Conservation (phyloP, 2,797 vertebrate genomes). For the Myotis findleyi region DNA sequence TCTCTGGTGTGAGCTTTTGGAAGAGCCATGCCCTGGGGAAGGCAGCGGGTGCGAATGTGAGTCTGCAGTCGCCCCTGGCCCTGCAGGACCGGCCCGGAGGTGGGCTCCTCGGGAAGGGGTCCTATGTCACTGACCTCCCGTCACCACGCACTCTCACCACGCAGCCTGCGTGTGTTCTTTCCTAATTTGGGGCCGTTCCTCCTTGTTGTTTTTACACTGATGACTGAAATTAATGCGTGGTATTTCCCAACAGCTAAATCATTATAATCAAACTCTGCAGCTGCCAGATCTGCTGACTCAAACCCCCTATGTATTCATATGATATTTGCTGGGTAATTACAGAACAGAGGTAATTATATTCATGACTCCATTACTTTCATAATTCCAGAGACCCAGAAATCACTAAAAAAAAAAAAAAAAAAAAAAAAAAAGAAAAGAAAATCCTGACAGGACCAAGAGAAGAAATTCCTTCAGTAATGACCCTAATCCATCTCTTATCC, state of each 20-base stretch:
- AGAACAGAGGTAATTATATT: constrained; percentile 84
- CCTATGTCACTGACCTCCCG: not conserved
- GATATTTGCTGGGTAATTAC: constrained; percentile 84
- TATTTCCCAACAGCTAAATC: constrained; percentile 84
- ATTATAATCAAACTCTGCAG: constrained; percentile 83
- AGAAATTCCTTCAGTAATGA: constrained; percentile 62
- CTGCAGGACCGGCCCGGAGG: rapidly evolving
- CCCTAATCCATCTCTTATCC: not conserved
- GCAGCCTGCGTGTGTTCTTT: constrained; percentile 14
- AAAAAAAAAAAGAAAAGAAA: not conserved
- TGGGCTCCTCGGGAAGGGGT: not conserved
- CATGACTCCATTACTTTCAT: constrained; percentile 82
- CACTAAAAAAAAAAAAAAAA: not conserved
- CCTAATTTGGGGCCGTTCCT: constrained; percentile 75
- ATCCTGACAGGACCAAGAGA: constrained; percentile 26
- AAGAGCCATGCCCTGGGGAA: not conserved
- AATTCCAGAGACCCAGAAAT: constrained; percentile 78
- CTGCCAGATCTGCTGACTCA: constrained; percentile 84
- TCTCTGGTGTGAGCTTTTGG: not conserved
- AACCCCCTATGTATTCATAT: constrained; percentile 83
- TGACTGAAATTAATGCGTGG: constrained; percentile 84
- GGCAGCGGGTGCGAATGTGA: rapidly evolving
- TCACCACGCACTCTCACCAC: not conserved
- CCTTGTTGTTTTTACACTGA: constrained; percentile 81
- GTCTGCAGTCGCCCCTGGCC: not conserved